Base-by-base conservation (phyloP, 2,888 invertebrate species). In the Caenorhabditis japonica region DNA sequence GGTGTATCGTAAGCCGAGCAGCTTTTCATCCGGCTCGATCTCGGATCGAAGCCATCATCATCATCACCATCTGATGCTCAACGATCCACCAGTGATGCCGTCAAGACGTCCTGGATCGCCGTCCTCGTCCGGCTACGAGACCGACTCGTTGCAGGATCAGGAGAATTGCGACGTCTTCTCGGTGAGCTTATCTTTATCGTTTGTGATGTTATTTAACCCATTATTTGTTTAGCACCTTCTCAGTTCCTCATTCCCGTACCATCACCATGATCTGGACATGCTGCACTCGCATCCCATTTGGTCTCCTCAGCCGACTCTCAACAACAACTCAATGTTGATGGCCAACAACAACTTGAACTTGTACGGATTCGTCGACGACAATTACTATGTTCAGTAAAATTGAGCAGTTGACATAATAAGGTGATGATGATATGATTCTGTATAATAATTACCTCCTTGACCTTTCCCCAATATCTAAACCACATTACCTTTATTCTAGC, bases 221-320 rank as follows among this genome's bases (percentile, higher is more conserved):
- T 17, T 17, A 17, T 19, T 19, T 52, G 46, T 53, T 10, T 47
- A 64, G 55, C 55, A 34, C 30, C 47, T 56, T 3, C 46, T 64
- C 4, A 21, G 25, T 43, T 43, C 25, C 21, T 33, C 46, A 4
- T 41, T 23, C 41, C 10, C 44, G n/a, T 49, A 61, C 38, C 46
- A 21, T 27, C 17, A 41, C 7, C 44, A 55, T 21, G 55, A 55
- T 12, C 15, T 64, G 19, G 72, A 64, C 39, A 72, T 72, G 72
- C 66, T 72, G 2, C 64, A 64, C 38, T 41, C 72, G 19, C 64
- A 72, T 36, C 72, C 72, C 23, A 58, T 72, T 8, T 72, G 72
- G 72, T 53, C 62, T 15, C 64, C 64, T 33, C 64, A 55, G 21
- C 36, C 61, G 7, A 13, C 30, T 5, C 30, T 34, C 17, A 55